phyloP scores from a whole-genome alignment of 2,113 vertebrate genomes.

The Triplophysa tibetana region DNA sequence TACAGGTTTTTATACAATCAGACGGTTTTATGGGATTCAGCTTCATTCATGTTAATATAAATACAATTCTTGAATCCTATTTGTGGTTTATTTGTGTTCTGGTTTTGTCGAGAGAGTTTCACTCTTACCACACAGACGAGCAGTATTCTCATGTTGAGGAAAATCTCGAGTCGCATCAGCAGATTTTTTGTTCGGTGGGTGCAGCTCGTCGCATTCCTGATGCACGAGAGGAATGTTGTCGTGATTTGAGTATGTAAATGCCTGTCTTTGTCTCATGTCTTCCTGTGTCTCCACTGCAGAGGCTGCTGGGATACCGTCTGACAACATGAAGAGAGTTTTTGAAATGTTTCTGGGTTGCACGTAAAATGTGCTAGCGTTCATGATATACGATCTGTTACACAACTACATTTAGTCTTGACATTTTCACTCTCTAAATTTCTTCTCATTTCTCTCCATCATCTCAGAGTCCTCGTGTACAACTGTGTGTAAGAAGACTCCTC shows the following conservation, averaged over 20 bases:
- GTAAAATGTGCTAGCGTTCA: neutral
- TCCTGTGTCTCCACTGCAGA: conserved; percentile 40
- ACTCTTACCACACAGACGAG: neutral
- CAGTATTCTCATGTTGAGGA: neutral
- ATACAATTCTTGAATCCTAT: too few relatives aligned
- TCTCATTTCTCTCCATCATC: neutral
- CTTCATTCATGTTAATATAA: too few relatives aligned
- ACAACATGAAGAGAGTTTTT: conserved; percentile 18
- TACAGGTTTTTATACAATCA: too few relatives aligned
- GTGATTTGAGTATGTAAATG: conserved; percentile 54
- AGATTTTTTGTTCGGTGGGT: conserved; percentile 11
- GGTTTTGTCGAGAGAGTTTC: too few relatives aligned
- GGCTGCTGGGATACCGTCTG: conserved; percentile 28
- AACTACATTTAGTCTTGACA: neutral
- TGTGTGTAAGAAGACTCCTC: conserved; percentile 95
- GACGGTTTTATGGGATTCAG: too few relatives aligned
- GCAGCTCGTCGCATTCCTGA: conserved; percentile 41
- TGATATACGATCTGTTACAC: neutral
- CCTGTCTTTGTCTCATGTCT: conserved; percentile 51
- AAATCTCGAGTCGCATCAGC: neutral
- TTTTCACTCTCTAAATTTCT: too few relatives aligned
- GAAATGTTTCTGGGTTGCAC: neutral
- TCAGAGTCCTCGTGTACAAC: conserved; percentile 92
- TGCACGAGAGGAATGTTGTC: conserved; percentile 51
- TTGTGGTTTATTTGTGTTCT: too few relatives aligned